Evolutionary conservation across 1,140 invertebrate species (phyloP).

Genomic region (Leptinotarsa lineolata): DNA sequence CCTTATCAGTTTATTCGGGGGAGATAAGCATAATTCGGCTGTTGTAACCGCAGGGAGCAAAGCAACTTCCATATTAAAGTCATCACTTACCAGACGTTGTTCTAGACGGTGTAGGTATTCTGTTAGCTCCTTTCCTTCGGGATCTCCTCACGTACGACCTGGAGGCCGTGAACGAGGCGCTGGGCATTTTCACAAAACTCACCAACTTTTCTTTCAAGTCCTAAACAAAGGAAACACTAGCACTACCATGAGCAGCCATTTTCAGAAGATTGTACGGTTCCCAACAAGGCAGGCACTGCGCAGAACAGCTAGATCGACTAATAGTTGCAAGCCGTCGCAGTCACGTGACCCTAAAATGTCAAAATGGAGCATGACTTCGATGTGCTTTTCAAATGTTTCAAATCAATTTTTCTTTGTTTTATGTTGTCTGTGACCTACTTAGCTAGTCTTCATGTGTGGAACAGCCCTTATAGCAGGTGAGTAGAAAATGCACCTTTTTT

Average conservation of each 20-base stretch:
- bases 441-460: constrained; percentile 84
- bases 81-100: constrained; percentile 69
- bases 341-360: constrained; percentile 56
- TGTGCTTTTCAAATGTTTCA: constrained; percentile 50
- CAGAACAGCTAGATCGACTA: constrained; percentile 39
- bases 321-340: constrained; percentile 32
- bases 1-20: no score
- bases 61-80: constrained; percentile 5
- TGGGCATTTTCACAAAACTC: constrained; percentile 74
- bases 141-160: constrained; percentile 84
- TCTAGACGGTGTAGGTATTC: constrained; percentile 79
- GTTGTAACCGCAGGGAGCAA: not conserved
- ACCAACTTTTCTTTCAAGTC: constrained; percentile 31
- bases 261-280: constrained; percentile 54
- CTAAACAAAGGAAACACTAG: constrained; percentile 68
- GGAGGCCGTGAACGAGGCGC: constrained; percentile 85
- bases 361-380: constrained; percentile 56
- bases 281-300: constrained; percentile 29
- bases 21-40: no score
- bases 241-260: constrained; percentile 68
- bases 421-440: constrained; percentile 77
- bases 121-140: constrained; percentile 77
- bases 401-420: constrained; percentile 67
- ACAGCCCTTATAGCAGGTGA: constrained; percentile 72
- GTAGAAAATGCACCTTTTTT: constrained; percentile 29